phyloP scores from a whole-genome alignment of 2,797 vertebrate species.

The Coregonus suidteri region DNA sequence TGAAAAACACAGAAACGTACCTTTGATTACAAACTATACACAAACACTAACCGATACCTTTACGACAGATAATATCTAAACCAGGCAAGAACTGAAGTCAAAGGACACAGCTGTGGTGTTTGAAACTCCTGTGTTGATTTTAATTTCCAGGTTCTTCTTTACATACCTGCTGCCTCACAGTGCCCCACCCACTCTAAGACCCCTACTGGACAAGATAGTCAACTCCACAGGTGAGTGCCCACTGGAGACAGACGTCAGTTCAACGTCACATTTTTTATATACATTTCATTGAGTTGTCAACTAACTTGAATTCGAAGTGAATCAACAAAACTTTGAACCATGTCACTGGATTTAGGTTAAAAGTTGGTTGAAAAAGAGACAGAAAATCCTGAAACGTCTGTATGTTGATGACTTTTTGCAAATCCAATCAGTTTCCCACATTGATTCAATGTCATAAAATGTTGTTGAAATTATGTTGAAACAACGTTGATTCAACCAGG shows the following conservation, averaged over 20 bases:
- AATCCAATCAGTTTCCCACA: not conserved
- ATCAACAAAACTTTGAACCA: not conserved
- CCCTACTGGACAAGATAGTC: constrained; percentile 83
- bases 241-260: not conserved
- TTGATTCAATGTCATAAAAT: not conserved
- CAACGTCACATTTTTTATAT: not conserved
- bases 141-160: constrained; percentile 84
- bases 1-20: too few species aligned
- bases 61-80: too few species aligned
- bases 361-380: not conserved
- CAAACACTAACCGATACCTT: too few species aligned
- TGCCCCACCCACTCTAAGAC: constrained; percentile 80
- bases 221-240: constrained; percentile 84
- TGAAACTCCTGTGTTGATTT: not conserved
- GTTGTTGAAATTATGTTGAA: not conserved
- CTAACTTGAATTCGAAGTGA: not conserved
- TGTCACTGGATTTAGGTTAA: too few species aligned
- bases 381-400: not conserved
- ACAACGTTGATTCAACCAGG: too few species aligned
- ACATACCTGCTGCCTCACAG: constrained; percentile 91
- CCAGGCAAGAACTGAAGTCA: not conserved
- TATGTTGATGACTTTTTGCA: not conserved
- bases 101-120: not conserved
- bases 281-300: not conserved
- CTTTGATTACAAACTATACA: too few species aligned